Conservation (phyloP, 2,113 vertebrate species). For the Aphelocoma coerulescens region DNA sequence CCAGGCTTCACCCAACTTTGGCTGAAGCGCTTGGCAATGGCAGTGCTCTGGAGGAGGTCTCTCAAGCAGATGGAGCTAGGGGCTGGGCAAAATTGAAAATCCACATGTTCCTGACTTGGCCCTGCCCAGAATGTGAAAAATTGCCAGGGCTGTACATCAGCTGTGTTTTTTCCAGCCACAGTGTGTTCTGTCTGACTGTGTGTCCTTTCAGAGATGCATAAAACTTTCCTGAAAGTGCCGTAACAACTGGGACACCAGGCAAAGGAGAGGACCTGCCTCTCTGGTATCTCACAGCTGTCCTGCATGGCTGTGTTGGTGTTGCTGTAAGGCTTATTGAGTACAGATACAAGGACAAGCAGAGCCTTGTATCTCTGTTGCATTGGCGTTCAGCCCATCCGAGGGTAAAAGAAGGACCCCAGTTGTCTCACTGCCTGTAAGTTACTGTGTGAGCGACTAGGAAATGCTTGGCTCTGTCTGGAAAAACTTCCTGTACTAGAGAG, state of each 20-base stretch:
- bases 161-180: background rate
- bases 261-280: background rate
- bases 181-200: background rate
- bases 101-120: background rate
- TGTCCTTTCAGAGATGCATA: background rate
- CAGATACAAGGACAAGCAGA: background rate
- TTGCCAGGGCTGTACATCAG: background rate
- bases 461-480: background rate
- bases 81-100: background rate
- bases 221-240: background rate
- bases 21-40: background rate
- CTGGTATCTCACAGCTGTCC: background rate
- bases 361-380: background rate
- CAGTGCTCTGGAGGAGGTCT: background rate
- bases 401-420: background rate
- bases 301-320: accelerated
- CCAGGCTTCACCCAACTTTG: background rate
- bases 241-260: background rate
- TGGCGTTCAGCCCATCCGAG: background rate
- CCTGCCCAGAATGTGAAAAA: background rate
- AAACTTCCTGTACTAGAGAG: background rate
- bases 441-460: background rate
- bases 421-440: background rate
- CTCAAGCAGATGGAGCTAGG: background rate
- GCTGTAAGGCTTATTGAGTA: background rate